Conservation (phyloP, 2,888 invertebrate species). For the Hofmannophila pseudospretella region DNA sequence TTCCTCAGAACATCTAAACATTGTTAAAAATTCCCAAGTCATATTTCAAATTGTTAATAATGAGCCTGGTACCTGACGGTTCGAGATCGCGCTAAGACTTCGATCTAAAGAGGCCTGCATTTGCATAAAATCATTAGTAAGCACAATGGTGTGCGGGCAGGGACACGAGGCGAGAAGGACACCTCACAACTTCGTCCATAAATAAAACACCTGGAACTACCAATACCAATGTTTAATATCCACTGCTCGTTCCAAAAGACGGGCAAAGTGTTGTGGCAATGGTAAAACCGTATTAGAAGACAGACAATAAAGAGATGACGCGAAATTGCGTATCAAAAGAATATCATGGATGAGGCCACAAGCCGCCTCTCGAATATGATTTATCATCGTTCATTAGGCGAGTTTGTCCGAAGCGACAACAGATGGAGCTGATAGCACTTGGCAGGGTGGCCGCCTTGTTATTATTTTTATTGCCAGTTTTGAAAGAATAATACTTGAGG, state of each 20-base stretch:
- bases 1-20: conserved; percentile 16
- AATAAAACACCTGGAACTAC: conserved; percentile 36
- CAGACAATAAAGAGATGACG: conserved; percentile 16
- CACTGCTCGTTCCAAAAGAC: conserved; percentile 26
- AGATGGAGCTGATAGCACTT: conserved; percentile 78
- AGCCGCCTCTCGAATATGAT: conserved; percentile 77
- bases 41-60: conserved; percentile 76
- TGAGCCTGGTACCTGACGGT: conserved; percentile 75
- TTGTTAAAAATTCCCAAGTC: conserved; percentile 65
- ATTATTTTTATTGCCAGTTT: conserved; percentile 78
- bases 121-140: conserved; percentile 79
- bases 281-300: conserved; percentile 35
- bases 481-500: conserved; percentile 77
- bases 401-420: conserved; percentile 78
- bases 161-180: conserved; percentile 69
- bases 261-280: background rate
- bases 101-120: conserved; percentile 77
- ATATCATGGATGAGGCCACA: conserved; percentile 51
- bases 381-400: conserved; percentile 79
- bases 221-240: conserved; percentile 7
- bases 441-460: conserved; percentile 78
- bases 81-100: conserved; percentile 77
- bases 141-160: conserved; percentile 75
- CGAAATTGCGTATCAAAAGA: conserved; percentile 35
- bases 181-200: conserved; percentile 60